Base-by-base conservation (phyloP, 2,888 invertebrate species). In the Fissipunctia ypsillon region DNA sequence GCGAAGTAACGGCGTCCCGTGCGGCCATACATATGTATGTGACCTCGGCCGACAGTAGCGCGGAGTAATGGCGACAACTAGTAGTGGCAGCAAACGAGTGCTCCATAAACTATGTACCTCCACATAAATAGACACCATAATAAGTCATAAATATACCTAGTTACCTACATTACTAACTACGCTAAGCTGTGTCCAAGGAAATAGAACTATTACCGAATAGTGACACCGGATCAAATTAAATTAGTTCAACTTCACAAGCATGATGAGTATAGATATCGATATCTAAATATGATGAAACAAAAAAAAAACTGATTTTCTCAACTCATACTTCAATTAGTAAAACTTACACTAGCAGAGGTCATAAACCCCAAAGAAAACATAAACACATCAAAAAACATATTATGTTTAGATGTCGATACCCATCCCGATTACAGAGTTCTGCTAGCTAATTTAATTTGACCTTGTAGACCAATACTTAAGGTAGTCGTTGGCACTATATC, bases 71-170 rank as follows among this genome's bases (percentile, higher is more conserved):
- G 25, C 12, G 35, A 45, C 9, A 19, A 10, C 16, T 4, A 22
- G 22, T 7, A 43, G n/a, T 60, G 59, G 7, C 38, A 41, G 25
- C 60, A 25, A 10, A 14, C 1, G 19, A 25, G 14, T 22, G 35
- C n/a, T n/a, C n/a, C n/a, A n/a, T n/a, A n/a, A n/a, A n/a, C n/a
- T n/a, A n/a, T n/a, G n/a, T 50, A 9, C 41, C 25, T 31, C 35
- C n/a, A 35, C 22, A 71, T 63, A 41, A 28, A 35, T 35, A 57
- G 35, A 65, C 14, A 41, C 9, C 61, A 35, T 31, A 48, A 60
- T 45, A 52, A n/a, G n/a, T 16, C 52, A 60, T 75, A 22, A n/a
- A 48, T 4, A 31, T 31, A 31, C 31, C 31, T 31, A 3, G 3
- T 4, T 31, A 2, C 2, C 31, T 31, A 31, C 31, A n/a, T n/a